Conservation (phyloP, 2,888 invertebrate species). For the Rhopalosiphum nymphaeae region DNA sequence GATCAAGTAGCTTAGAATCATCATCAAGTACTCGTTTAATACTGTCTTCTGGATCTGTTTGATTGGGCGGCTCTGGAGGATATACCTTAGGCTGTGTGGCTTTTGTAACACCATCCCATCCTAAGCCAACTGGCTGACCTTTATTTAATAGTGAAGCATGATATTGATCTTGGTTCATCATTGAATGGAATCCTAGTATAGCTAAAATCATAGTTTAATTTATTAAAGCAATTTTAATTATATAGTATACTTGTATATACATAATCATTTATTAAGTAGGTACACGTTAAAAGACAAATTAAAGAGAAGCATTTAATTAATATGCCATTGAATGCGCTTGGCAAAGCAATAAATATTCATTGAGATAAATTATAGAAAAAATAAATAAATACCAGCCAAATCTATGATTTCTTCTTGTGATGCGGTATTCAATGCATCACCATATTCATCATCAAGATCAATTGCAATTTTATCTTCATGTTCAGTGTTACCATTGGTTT, state of each 20-base stretch:
- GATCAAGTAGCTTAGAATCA: slow-evolving; percentile 86
- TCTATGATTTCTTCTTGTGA: slow-evolving; percentile 98
- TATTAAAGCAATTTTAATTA: slow-evolving; percentile 27
- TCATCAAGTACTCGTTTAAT: slow-evolving; percentile 91
- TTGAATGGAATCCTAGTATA: slow-evolving; percentile 98
- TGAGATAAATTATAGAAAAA: background rate
- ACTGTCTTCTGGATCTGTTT: slow-evolving; percentile 94
- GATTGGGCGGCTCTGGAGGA: slow-evolving; percentile 96
- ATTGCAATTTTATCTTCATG: slow-evolving; percentile 93
- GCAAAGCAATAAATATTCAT: background rate
- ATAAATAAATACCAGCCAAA: slow-evolving; percentile 81
- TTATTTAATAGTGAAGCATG: slow-evolving; percentile 95
- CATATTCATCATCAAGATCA: slow-evolving; percentile 94
- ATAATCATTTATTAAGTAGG: background rate
- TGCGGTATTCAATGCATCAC: slow-evolving; percentile 87
- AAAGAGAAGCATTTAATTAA: background rate
- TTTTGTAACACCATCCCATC: slow-evolving; percentile 96
- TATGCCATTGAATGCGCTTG: background rate
- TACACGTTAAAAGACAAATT: background rate
- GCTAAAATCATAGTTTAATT: slow-evolving; percentile 75
- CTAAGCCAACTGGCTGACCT: slow-evolving; percentile 89
- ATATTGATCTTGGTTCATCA: slow-evolving; percentile 99
- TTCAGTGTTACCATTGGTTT: slow-evolving; percentile 79
- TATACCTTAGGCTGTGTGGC: slow-evolving; percentile 90
- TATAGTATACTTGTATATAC: background rate